Base-by-base conservation (phyloP, 2,797 vertebrate species). In the Galaxias olidus region DNA sequence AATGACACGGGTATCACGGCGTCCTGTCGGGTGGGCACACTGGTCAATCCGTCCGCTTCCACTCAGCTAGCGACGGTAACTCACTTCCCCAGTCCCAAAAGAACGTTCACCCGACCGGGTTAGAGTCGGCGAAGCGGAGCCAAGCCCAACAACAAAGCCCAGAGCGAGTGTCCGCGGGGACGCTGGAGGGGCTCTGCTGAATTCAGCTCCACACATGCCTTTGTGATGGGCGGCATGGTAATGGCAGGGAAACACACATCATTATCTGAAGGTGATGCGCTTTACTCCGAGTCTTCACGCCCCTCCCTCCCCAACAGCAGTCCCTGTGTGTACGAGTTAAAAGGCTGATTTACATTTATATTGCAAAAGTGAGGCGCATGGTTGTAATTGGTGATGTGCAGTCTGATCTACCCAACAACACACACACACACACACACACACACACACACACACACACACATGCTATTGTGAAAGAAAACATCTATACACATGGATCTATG, bases 311-410 rank as follows among this genome's bases (percentile, higher is more conserved):
- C 56, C 53, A 2, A 54, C 58, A 59, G 64, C 60, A 47, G 62
- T 75, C 61, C 66, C 61, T 61, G 73, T 76, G 70, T 78, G 71
- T 71, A 73, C 69, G 59, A 81, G 76, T 76, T 82, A 81, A 79
- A 84, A 80, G 77, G 68, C 74, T 84, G 77, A 87, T 87, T 84
- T 84, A 80, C 82, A 86, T 86, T 82, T 84, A 82, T 81, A 87
- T 84, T 81, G 75, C 68, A 45, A 71, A 68, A 80, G 73, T 56
- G 20, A 63, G 73, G 60, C 59, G 53, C 65, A 71, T 67, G 65
- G 63, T 68, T 74, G 78, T 79, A 79, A 81, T 65, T 63, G 66
- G 69, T 69, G 76, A 66, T 65, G 76, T 61, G 59, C 68, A 65
- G 58, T 53, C 69, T 54, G 52, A 79, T 17, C 15, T 10, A 20